Evolutionary conservation across 2,113 vertebrate genomes (phyloP), one percentile per base, ranked within the genome.

Genomic region (Ciconia boyciana): DNA sequence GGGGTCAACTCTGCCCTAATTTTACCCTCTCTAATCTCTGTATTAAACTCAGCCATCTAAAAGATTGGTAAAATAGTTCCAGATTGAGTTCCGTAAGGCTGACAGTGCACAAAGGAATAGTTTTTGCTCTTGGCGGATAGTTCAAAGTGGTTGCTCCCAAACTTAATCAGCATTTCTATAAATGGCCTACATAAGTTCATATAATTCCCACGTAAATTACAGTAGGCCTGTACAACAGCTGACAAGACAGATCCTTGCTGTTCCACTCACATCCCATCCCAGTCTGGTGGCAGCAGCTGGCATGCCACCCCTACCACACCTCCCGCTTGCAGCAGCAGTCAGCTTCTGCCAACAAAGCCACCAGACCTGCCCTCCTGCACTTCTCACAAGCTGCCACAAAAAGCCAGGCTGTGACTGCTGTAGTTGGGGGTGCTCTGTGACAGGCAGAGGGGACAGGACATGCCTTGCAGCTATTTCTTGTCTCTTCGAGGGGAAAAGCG

Each of bases 41-140:
- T 60, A 57, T 93, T 94, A 55, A 96, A 88, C 51, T 79, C 34
- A 66, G 70, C 55, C 87, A 69, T 91, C 70, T 74, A 6, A 90
- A 94, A 14, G 7, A 69, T 44, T 29, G 70, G 49, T 88, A 85
- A 93, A 95, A 80, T 46, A 58, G 84, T 95, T 96, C 87, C 92
- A 97, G 90, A 93, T n/a, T 83, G 74, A 82, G 52, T 94, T 93
- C 68, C n/a, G 91, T 25, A 39, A 44, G 89, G 75, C 78, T 93
- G 60, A 91, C 68, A 78, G 8, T 46, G 69, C 83, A 80, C 62
- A 85, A 69, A 91, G 54, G 48, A 69, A 36, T 69, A 65, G 34
- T 24, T 90, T 85, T 83, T 69, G 31, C 66, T 77, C 36, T 94
- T 96, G 92, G 82, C 57, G 0, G 22, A 12, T 44, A 76, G 65